Base-by-base conservation (phyloP, 2,113 vertebrate genomes). In the Lagenorhynchus albirostris region DNA sequence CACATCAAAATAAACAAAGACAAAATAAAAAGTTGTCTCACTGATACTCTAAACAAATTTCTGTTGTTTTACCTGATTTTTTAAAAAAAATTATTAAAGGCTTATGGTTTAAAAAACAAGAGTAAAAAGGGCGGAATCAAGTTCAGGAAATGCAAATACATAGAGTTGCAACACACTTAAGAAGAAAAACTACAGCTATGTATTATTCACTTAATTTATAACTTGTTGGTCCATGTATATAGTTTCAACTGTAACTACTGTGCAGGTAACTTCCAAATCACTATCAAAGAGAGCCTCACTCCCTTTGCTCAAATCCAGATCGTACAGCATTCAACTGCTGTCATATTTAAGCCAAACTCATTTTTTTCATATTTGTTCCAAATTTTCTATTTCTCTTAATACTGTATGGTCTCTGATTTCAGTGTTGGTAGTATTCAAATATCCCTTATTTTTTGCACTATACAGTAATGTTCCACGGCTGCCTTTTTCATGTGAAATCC, bases 1-100 rank as follows among this genome's bases (percentile, higher is more conserved):
- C 55, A 81, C 41, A 80, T 87, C 70, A 53, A 6, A 53, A 53
- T 53, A 17, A 53, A 17, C 50, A 53, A 53, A 53, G 53, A 21
- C 90, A 92, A 97, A 98, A 47, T 96, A 23, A 94, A 53, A 87
- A 91, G 33, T 91, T 88, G 36, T 81, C 5, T 53, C 6, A 12
- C 14, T 53, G 31, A 50, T 93, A 21, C 81, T 36, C 0, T 47
- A 88, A 53, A 73, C 29, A 6, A 0, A 87, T 76, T 67, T 93
- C 36, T 95, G 0, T 38, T 80, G 0, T 36, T 80, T 7, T 55
- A 91, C 71, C 4, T 86, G 29, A 71, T 62, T 95, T 90, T 76
- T 31, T 0, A 21, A 77, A 77, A 77, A 77, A 77, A 33, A 13
- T 71, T 77, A 63, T 73, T 77, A 60, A 85, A 87, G 62, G 17